phyloP scores from a whole-genome alignment of 2,113 vertebrate genomes.

The Anser cygnoides region DNA sequence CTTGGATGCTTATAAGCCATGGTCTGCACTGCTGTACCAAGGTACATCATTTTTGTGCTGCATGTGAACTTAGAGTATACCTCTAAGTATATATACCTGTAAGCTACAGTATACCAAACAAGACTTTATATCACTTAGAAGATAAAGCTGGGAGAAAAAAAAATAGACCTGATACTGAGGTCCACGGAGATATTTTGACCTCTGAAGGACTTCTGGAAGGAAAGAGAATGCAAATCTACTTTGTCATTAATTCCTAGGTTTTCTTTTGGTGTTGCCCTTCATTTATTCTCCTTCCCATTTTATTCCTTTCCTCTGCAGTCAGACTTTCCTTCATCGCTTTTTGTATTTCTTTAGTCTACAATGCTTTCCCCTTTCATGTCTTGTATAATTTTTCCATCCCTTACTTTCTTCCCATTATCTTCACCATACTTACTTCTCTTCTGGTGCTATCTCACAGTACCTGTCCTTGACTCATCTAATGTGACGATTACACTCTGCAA shows the following conservation, averaged over 20 bases:
- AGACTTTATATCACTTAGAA: not conserved
- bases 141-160: not conserved
- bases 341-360: not conserved
- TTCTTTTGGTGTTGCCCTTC: not conserved
- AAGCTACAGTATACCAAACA: not conserved
- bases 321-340: not conserved
- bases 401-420: not conserved
- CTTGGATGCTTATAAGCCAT: not conserved
- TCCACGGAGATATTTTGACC: not conserved
- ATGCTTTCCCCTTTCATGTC: not conserved
- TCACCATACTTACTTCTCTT: not conserved
- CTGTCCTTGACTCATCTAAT: not conserved
- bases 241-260: not conserved
- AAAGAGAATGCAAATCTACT: not conserved
- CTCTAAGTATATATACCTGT: not conserved
- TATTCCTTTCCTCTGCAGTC: not conserved
- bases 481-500: not conserved
- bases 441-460: not conserved
- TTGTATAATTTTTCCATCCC: not conserved
- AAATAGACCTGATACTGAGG: not conserved
- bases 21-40: not conserved
- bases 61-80: not conserved
- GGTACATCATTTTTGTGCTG: not conserved
- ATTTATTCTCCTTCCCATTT: not conserved
- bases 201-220: not conserved